Base-by-base conservation (phyloP, 2,797 vertebrate genomes). In the Spatula clypeata region DNA sequence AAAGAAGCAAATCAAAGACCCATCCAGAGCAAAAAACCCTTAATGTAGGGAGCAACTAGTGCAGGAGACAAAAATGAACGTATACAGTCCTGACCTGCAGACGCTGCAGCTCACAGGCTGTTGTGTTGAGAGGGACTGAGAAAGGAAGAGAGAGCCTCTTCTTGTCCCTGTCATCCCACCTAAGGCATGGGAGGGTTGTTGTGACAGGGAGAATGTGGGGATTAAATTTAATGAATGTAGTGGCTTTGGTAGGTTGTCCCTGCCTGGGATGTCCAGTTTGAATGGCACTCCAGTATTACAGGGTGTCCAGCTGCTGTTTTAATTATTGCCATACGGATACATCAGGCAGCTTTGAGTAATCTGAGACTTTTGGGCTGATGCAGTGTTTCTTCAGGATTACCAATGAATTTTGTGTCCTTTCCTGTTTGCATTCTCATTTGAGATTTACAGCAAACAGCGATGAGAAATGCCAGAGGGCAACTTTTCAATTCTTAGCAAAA, bases 401-500 rank as follows among this genome's bases (percentile, higher is more conserved):
- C 71, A 38, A 12, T 49, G 81, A 84, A 20, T 47, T 93, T 79
- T 75, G 16, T 88, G 82, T 77, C 76, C 86, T 94, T 88, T 83
- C 51, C 58, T 92, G 70, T 86, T 96, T 90, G 76, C 2, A 1
- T 92, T 95, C 94, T 88, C 73, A 29, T 42, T 58, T 58, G 79
- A 93, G 86, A 92, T 92, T 93, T 95, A 81, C 76, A 92, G 88
- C 86, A 86, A 92, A 90, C 26, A 90, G 69, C 53, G 65, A 44
- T 23, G 65, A 91, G 86, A 90, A 74, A 88, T 95, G 94, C 93
- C 90, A 96, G 88, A 90, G 93, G 94, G 93, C 88, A 94, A 75
- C 88, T 95, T 95, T 84, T 96, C 92, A 92, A 92, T 94, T 96
- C 95, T 86, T 95, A 88, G 90, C 76, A 90, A 94, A 95, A 90